These are phyloP conservation scores for Diplosoma virens DNA, from an alignment of 23 tunicate species.

Conservation along the genomic window DNA sequence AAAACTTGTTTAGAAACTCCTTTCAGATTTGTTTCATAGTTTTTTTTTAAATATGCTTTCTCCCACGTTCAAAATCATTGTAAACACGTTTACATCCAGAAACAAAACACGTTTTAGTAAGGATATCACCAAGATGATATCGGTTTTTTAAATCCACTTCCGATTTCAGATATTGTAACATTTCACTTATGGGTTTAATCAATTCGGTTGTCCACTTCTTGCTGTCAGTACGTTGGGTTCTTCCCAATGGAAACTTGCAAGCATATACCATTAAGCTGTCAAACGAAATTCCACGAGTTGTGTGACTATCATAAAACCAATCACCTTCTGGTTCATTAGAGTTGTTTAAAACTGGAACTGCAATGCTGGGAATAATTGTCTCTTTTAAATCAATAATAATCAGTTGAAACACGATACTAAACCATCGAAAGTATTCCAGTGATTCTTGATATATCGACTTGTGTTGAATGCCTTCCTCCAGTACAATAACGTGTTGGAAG, in stretches of 20 bases:
- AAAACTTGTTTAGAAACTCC: background rate
- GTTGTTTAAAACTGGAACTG: conserved; percentile 21
- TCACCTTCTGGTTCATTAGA: background rate
- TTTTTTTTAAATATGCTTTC: background rate
- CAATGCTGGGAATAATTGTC: conserved; percentile 24
- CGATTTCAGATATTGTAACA: conserved; percentile 13
- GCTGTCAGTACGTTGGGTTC: conserved; percentile 16
- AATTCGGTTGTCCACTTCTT: conserved; percentile 40
- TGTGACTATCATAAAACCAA: conserved; percentile 55
- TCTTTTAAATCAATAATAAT: conserved; percentile 36
- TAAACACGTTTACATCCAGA: background rate
- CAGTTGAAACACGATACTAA: conserved; percentile 27
- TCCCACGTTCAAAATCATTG: background rate
- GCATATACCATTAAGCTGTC: conserved; percentile 48
- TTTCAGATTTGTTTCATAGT: background rate
- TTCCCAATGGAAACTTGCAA: conserved; percentile 52
- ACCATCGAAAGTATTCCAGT: conserved; percentile 65
- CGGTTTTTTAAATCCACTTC: conserved; percentile 8
- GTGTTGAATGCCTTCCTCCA: conserved; percentile 18
- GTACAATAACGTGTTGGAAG: conserved; percentile 36
- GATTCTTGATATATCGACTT: conserved; percentile 3
- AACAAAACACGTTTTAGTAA: conserved; percentile 24
- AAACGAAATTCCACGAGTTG: conserved; percentile 44
- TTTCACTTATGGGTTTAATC: too few relatives aligned
- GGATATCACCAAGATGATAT: conserved; percentile 18